Conservation (phyloP, 1,140 invertebrate genomes). For the Mylabris phalerata region DNA sequence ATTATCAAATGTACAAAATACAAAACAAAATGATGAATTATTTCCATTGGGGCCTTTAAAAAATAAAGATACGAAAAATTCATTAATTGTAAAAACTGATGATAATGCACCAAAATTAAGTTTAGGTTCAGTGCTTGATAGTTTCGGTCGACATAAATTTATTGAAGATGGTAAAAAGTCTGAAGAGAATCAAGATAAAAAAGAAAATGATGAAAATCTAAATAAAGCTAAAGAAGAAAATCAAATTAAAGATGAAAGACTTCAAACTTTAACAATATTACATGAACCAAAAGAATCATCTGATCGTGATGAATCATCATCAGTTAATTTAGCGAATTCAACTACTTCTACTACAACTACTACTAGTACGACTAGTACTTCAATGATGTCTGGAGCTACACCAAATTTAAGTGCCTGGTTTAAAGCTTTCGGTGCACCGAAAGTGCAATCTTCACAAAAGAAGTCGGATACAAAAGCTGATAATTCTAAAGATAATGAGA, state of each 20-base stretch:
- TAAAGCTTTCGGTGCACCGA: constrained; percentile 81
- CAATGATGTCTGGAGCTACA: constrained; percentile 47
- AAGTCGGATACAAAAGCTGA: constrained; percentile 42
- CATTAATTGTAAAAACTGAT: constrained; percentile 47
- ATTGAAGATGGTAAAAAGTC: constrained; percentile 45
- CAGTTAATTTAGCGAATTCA: not conserved
- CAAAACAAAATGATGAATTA: constrained; percentile 47
- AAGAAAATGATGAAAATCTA: constrained; percentile 25
- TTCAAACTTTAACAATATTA: constrained; percentile 17
- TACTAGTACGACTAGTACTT: no score
- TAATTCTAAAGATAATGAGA: constrained; percentile 42
- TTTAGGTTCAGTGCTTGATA: constrained; percentile 69
- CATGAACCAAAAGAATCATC: constrained; percentile 1
- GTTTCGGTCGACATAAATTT: constrained; percentile 54
- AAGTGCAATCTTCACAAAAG: constrained; percentile 41
- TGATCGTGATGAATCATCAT: constrained; percentile 5
- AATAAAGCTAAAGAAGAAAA: constrained; percentile 21
- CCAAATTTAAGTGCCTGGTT: constrained; percentile 86
- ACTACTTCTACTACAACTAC: not conserved
- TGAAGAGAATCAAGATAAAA: constrained; percentile 41
- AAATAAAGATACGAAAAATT: constrained; percentile 50
- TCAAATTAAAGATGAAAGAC: constrained; percentile 10
- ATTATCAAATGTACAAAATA: constrained; percentile 50
- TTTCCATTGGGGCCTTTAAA: constrained; percentile 40
- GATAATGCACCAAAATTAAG: constrained; percentile 70